These are phyloP conservation scores for Cephus cinctus DNA, from an alignment of 1,140 invertebrate genomes.

Conservation along the genomic window DNA sequence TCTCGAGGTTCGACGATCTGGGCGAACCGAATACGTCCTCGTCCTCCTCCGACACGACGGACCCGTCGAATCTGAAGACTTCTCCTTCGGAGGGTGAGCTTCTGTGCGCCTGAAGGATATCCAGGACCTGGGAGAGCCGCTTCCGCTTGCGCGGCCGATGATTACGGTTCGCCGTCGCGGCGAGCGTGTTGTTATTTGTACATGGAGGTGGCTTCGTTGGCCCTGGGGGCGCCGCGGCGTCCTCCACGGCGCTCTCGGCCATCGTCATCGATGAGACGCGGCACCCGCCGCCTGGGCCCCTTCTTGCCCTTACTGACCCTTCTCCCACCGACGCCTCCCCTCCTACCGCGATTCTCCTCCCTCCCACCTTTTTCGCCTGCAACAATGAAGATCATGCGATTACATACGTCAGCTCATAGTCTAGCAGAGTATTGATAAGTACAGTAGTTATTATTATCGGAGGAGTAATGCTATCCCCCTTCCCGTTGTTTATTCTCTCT, in stretches of 20 bases:
- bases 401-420: too few relatives aligned
- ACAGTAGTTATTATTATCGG: too few relatives aligned
- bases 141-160: conserved; percentile 68
- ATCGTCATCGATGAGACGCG: conserved; percentile 65
- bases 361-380: conserved; percentile 47
- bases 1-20: conserved; percentile 35
- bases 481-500: too few relatives aligned
- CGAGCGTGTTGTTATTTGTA: conserved; percentile 60
- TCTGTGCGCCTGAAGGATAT: conserved; percentile 63
- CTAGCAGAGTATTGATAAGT: too few relatives aligned
- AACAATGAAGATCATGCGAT: too few relatives aligned
- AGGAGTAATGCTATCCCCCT: too few relatives aligned
- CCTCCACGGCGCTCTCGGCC: conserved; percentile 65
- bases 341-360: too few relatives aligned
- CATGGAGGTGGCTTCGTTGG: conserved; percentile 51
- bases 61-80: conserved; percentile 56
- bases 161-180: conserved; percentile 63
- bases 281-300: conserved; percentile 61
- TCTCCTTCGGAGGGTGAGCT: conserved; percentile 39
- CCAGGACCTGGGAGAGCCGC: conserved; percentile 72
- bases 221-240: conserved; percentile 55
- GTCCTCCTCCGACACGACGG: conserved; percentile 45
- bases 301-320: conserved; percentile 48
- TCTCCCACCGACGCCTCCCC: conserved; percentile 55
- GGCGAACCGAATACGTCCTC: conserved; percentile 47